A percentile compares a stretch with the other conserved stretches of the same genome.
Conservation (phyloP, 30 jellyfish, hydroid and myxozoan species). For the Mastigias papua region DNA sequence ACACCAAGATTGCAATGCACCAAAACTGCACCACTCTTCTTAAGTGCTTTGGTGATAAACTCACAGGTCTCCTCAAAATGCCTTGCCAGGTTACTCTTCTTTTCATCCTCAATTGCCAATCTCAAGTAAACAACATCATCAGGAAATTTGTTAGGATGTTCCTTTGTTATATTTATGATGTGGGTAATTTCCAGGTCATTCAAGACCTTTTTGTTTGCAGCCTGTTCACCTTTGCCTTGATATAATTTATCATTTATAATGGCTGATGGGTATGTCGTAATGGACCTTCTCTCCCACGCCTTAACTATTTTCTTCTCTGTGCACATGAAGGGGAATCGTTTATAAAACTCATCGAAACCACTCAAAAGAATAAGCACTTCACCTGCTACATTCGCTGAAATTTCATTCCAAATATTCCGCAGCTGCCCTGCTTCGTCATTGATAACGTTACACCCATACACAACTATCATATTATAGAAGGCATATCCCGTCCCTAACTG, state of each 20-base stretch:
- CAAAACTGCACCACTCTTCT: conserved; percentile 69
- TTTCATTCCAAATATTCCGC: conserved; percentile 46
- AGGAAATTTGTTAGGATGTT: conserved; percentile 77
- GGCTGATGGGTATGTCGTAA: conserved; percentile 83
- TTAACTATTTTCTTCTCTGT: conserved; percentile 51
- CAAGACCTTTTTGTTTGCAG: conserved; percentile 62
- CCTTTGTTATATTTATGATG: conserved; percentile 76
- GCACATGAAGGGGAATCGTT: conserved; percentile 82
- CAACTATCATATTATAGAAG: conserved; percentile 30
- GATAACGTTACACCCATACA: conserved; percentile 54
- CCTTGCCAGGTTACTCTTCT: conserved; percentile 41
- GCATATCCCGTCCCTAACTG: conserved; percentile 57
- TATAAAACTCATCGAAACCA: conserved; percentile 55
- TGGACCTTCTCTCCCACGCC: conserved; percentile 68
- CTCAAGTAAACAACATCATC: conserved; percentile 67
- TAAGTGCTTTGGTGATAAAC: conserved; percentile 71
- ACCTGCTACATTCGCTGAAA: conserved; percentile 66
- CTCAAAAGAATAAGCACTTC: conserved; percentile 76
- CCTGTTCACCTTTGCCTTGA: conserved; percentile 97
- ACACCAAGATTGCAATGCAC: conserved; percentile 91
- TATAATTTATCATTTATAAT: conserved; percentile 62
- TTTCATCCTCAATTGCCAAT: conserved; percentile 77
- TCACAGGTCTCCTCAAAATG: conserved; percentile 75
- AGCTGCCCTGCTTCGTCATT: neutral
- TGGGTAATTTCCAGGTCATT: conserved; percentile 79